A percentile compares a stretch with the other conserved stretches of the same genome.
These are phyloP conservation scores for Circaetus cinerascens DNA, from an alignment of 2,113 vertebrate genomes.

Conservation along the genomic window DNA sequence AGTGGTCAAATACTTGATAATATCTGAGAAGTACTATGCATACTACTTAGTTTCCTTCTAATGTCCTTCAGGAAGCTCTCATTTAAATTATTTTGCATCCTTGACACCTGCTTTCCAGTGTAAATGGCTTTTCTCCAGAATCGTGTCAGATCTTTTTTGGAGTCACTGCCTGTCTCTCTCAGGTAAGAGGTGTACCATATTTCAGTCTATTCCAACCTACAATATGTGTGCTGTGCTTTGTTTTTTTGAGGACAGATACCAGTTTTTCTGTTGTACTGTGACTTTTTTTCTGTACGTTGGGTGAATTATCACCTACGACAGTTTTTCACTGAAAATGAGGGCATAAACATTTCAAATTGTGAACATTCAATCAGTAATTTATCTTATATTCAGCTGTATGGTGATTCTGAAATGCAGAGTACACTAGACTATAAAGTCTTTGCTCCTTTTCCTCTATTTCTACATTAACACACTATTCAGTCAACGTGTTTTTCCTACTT, in stretches of 20 bases:
- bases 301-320: background rate
- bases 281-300: background rate
- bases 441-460: background rate
- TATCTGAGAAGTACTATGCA: background rate
- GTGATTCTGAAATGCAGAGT: background rate
- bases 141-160: constrained; percentile 94
- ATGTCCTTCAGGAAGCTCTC: background rate
- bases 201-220: background rate
- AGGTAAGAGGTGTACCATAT: constrained; percentile 72
- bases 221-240: background rate
- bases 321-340: background rate
- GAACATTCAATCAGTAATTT: background rate
- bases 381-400: background rate
- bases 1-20: background rate
- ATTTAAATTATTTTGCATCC: constrained; percentile 49
- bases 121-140: constrained; percentile 96
- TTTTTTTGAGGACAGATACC: background rate
- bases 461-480: background rate
- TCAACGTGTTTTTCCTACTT: background rate
- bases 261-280: background rate
- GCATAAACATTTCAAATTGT: background rate
- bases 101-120: constrained; percentile 81
- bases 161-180: constrained; percentile 91
- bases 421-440: background rate
- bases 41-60: background rate